Evolutionary conservation across 1,140 invertebrate genomes (phyloP).

Genomic region (Zaprionus camerounensis): DNA sequence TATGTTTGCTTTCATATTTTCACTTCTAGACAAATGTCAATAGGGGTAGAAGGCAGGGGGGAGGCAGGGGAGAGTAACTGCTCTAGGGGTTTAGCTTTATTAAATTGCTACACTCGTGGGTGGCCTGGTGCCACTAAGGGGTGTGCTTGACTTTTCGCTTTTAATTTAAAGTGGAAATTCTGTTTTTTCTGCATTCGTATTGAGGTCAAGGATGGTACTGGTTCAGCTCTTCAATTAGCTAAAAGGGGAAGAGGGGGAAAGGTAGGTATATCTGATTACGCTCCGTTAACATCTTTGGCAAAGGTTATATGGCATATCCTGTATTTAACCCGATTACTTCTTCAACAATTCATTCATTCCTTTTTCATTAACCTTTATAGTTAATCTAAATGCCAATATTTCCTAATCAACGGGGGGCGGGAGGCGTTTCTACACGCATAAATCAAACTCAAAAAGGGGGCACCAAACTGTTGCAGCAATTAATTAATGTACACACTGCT

Average conservation of each 20-base stretch:
- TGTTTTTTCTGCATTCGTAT: background rate
- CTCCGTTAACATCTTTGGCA: background rate
- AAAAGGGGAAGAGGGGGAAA: background rate
- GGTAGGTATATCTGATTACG: background rate
- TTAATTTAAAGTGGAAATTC: background rate
- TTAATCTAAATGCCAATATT: background rate
- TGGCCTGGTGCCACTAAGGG: background rate
- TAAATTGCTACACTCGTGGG: background rate
- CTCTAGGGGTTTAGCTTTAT: background rate
- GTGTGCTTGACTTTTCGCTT: background rate
- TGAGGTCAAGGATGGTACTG: conserved; percentile 1
- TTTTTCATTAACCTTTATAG: background rate
- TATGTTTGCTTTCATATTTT: background rate
- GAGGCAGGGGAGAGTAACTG: background rate
- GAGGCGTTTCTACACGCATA: background rate
- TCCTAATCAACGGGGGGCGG: background rate
- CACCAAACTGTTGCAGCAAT: conserved; percentile 10
- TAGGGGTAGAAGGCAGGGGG: background rate
- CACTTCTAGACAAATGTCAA: background rate
- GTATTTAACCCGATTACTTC: background rate
- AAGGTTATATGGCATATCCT: background rate
- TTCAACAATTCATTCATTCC: background rate
- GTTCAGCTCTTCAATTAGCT: background rate
- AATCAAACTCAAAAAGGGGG: background rate
- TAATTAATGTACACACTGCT: conserved; percentile 23